Evolutionary conservation across 2,888 invertebrate species (phyloP), one percentile per base, ranked within the genome.

Genomic region (Protula sp.): DNA sequence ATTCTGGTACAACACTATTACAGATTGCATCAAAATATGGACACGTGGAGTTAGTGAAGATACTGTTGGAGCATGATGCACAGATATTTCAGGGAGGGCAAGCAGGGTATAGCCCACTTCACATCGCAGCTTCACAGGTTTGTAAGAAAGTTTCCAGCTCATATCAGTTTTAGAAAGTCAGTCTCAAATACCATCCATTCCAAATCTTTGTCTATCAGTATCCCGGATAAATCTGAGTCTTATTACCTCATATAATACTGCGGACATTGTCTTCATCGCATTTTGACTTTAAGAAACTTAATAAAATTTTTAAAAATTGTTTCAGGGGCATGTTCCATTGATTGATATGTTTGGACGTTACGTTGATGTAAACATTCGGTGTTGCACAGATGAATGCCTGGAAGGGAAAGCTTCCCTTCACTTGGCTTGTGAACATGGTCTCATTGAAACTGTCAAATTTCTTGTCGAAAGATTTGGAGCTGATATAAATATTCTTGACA

Each of bases 321-420:
- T n/a, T n/a, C 38, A 65, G 47, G 65, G 65, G 47, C 65, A 65
- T 47, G 65, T 65, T 45, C 58, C 62, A 1, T 55, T 65, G 4
- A 47, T 65, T 28, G 63, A 63, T 50, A 30, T 65, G 24, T 65
- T 65, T 50, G 31, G 50, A 3, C 58, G 54, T 9, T 57, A 58
- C 47, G 63, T 63, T 19, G 65, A 63, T 56, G 56, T 65, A 19
- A 63, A 65, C 50, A 54, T 62, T 47, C 19, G 28, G 30, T 50
- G 47, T 2, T 30, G 47, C 3, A 53, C 47, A 28, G 38, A 26
- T 3, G 60, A 22, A 3, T 54, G 56, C 29, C 3, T n/a, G n/a
- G 28, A 47, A 26, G 53, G 58, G 54, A 59, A 58, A 28, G 30
- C 64, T 3, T 54, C 63, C 2, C 47, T 65, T 5, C 65, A 65